A percentile compares a stretch with the other conserved stretches of the same genome.
phyloP scores from a whole-genome alignment of 2,113 vertebrate genomes.

The Notarius quadriscutis region DNA sequence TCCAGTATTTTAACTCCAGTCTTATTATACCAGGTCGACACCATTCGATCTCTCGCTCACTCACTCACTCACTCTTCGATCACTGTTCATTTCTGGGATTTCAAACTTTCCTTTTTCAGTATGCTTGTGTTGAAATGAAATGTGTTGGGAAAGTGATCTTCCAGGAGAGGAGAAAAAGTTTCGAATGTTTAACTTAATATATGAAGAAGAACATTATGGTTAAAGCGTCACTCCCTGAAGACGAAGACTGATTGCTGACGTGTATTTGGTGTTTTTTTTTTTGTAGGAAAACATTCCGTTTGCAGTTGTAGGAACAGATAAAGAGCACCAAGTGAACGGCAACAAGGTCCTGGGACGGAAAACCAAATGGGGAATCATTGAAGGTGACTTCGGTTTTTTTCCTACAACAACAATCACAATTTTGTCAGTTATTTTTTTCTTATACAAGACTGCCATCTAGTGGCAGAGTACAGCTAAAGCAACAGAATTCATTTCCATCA shows the following conservation, averaged over 20 bases:
- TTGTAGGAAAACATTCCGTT: conserved; percentile 89
- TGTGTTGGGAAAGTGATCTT: no score
- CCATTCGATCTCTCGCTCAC: no score
- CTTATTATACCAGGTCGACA: no score
- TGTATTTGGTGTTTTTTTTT: conserved; percentile 20
- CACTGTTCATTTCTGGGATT: no score
- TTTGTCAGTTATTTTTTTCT: background rate
- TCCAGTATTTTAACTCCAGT: no score
- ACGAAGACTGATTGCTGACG: background rate
- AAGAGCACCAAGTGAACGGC: conserved; percentile 90
- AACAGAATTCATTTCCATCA: background rate
- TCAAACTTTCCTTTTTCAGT: no score
- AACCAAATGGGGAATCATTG: conserved; percentile 96
- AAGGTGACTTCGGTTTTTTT: conserved; percentile 75
- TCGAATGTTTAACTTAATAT: no score
- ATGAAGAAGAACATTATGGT: background rate
- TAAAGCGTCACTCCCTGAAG: background rate
- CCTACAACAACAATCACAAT: background rate
- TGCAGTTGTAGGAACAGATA: conserved; percentile 91
- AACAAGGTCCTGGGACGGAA: conserved; percentile 90
- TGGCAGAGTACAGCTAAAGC: background rate
- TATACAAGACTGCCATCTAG: conserved; percentile 49
- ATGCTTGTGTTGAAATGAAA: no score
- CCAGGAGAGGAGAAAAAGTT: no score
- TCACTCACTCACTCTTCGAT: no score